Evolutionary conservation across 2,888 invertebrate species (phyloP), one percentile per base, ranked within the genome.

Genomic region (Meiosimyza platycephala): DNA sequence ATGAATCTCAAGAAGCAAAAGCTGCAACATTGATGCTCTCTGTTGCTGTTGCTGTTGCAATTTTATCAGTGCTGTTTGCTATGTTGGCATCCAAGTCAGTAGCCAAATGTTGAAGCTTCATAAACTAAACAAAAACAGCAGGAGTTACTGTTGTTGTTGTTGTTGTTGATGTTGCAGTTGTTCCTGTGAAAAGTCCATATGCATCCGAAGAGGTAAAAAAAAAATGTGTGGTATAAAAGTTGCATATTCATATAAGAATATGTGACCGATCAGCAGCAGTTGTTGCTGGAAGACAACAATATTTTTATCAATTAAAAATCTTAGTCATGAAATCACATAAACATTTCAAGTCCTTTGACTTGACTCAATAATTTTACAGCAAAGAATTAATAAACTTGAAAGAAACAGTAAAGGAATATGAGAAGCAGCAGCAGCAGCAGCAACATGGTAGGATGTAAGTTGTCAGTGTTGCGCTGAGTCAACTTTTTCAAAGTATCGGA

Each of bases 301-400:
- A 74, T 74, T 82, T 77, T 84, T 85, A 85, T 85, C 84, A 84
- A 85, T 85, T 84, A 84, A 81, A 80, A 81, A 85, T 85, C 84
- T 85, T 79, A 78, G 83, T 82, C 84, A 84, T 84, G 84, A 80
- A 85, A 84, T 81, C 81, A 79, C 84, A 85, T 85, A 85, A 85
- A 85, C 85, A 85, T 85, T 83, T 85, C 85, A 83, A 80, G 78
- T 78, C 76, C 78, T 77, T 78, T 74, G 78, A 80, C 83, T 82
- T 77, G 79, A 80, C 80, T 84, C 84, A 85, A 85, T 85, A 84
- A 85, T 82, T 85, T 85, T 77, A 82, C 83, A 83, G 54, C 52
- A 63, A 70, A 70, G 70, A 70, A 70, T 70, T 70, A 70, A 70
- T 70, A 70, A 70, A 63, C 70, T 63, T 63, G 63, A 13, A 62